Evolutionary conservation across 2,113 vertebrate species (phyloP), one percentile per base, ranked within the genome.

Genomic region (Vicugna pacos): DNA sequence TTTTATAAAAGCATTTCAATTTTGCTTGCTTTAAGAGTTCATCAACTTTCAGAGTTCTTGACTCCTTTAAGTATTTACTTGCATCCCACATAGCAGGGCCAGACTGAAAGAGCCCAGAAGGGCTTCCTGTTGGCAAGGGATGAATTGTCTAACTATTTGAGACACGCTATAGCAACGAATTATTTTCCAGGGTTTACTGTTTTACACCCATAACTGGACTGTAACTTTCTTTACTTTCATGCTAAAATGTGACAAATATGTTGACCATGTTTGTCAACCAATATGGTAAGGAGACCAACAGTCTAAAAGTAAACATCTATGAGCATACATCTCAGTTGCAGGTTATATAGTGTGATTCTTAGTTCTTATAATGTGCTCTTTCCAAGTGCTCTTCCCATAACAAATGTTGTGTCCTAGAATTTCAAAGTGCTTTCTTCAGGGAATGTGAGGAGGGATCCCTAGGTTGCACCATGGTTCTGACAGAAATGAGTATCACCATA

Each of bases 1-100:
- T 83, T 92, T 79, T 92, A 92, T 87, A 92, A 64, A 86, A 90
- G 12, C 3, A 17, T 92, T 92, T 83, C 56, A 46, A 72, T 90
- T 80, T 83, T 83, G 14, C 56, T 86, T 93, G 56, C 50, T 72
- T 91, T 90, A 75, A 83, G 76, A 91, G 52, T 50, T 95, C 67
- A 82, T 94, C 70, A 77, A 79, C 22, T 38, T 64, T 88, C 38
- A 26, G 80, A 87, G 28, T 75, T 87, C 35, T 80, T 22, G 38
- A 60, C n/a, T 92, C 67, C 6, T 28, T 83, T 9, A 75, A 93
- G 56, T 24, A 5, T 82, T 90, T 62, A 46, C 84, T 93, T 91
- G 38, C 58, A 83, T 95, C 46, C 52, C 12, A 94, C 3, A 91
- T 84, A 80, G 38, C 85, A 95, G 52, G 26, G 50, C 20, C 67